Percentiles rank a stretch among this genome's conserved stretches.
These are phyloP conservation scores for Thalassaphorura encarpata DNA, from an alignment of 1,140 invertebrate species.

Conservation along the genomic window DNA sequence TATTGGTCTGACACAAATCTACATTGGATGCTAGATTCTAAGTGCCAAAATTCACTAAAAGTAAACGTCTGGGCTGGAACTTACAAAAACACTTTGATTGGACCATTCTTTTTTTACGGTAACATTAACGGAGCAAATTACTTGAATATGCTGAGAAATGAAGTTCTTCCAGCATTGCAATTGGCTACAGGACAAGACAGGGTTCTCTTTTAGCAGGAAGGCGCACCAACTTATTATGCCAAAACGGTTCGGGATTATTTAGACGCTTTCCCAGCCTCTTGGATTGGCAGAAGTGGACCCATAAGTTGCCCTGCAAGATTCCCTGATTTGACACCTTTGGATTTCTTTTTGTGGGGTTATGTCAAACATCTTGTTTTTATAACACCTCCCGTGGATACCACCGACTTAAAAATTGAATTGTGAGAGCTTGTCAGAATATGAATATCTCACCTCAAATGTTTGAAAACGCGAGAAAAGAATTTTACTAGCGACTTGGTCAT, in stretches of 20 bases:
- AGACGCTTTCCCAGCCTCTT: constrained; percentile 34
- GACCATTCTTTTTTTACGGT: constrained; percentile 19
- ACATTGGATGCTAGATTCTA: neutral
- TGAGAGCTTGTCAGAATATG: neutral
- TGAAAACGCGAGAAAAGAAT: neutral
- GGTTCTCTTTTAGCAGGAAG: constrained; percentile 12
- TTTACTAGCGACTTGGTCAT: neutral
- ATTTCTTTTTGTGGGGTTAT: constrained; percentile 39
- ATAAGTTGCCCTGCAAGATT: constrained; percentile 38
- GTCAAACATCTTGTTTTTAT: constrained; percentile 35
- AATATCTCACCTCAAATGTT: neutral
- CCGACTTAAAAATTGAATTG: neutral
- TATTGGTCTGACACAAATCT: neutral
- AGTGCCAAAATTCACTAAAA: neutral
- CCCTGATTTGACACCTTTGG: constrained; percentile 39
- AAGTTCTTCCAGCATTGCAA: constrained; percentile 5
- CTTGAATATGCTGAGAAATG: constrained; percentile 10
- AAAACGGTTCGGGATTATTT: constrained; percentile 28
- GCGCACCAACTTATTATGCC: constrained; percentile 19
- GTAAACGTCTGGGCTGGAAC: constrained; percentile 13
- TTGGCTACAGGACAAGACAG: neutral
- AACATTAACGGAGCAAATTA: constrained; percentile 8
- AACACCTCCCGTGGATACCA: neutral
- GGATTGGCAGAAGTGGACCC: constrained; percentile 37
- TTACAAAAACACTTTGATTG: constrained; percentile 6